These are phyloP conservation scores for Electrona antarctica DNA, from an alignment of 2,113 vertebrate genomes.

Conservation along the genomic window DNA sequence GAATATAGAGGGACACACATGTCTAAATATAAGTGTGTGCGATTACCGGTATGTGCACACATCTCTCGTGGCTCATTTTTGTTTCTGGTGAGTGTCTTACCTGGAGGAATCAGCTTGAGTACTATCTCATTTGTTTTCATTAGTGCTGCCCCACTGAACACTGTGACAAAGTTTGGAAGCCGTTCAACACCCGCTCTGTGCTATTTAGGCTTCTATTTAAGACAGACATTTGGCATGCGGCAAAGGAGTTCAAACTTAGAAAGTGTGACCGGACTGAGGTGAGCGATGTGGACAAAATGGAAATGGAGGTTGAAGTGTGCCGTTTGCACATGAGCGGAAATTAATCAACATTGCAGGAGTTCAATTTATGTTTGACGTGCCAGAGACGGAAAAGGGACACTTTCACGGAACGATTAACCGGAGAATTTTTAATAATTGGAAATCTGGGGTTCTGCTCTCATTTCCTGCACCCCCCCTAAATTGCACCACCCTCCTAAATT, in stretches of 20 bases:
- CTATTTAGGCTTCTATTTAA: constrained; percentile 47
- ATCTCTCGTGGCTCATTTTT: constrained; percentile 26
- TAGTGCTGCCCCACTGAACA: constrained; percentile 57
- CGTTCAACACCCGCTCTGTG: constrained; percentile 36
- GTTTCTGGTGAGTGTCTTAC: constrained; percentile 46
- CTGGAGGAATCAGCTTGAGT: constrained; percentile 47
- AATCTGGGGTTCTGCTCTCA: constrained; percentile 17
- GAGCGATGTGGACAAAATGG: not conserved
- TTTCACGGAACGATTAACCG: constrained; percentile 32
- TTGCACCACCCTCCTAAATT: constrained; percentile 9
- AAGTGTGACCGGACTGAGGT: constrained; percentile 10
- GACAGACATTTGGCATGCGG: constrained; percentile 43
- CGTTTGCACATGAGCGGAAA: constrained; percentile 20
- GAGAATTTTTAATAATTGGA: constrained; percentile 4
- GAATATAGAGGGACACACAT: no score
- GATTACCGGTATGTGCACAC: no score
- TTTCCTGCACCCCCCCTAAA: constrained; percentile 4
- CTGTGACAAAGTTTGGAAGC: constrained; percentile 55
- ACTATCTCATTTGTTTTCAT: constrained; percentile 61
- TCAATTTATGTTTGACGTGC: not conserved
- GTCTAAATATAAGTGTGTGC: constrained; percentile 7
- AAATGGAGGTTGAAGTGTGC: not conserved
- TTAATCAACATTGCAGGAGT: constrained; percentile 11
- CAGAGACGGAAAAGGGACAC: not conserved
- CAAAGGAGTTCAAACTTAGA: constrained; percentile 36